A percentile compares a stretch with the other conserved stretches of the same genome.
Conservation (phyloP, 2,113 vertebrate species). For the Cynoglossus semilaevis region DNA sequence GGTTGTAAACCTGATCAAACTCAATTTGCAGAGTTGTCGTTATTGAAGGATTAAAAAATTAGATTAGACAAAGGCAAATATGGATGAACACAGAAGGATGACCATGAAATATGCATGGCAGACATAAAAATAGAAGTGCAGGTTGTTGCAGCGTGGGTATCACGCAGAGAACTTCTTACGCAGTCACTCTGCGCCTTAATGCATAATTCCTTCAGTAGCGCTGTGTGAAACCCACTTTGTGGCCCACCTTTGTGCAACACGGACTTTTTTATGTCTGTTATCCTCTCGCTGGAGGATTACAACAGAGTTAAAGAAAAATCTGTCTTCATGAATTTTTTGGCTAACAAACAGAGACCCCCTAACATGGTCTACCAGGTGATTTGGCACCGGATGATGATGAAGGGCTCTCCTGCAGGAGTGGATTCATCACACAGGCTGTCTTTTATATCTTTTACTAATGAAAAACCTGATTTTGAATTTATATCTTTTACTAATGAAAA, state of each 20-base stretch:
- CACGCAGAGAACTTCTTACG: background rate
- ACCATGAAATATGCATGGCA: constrained; percentile 3
- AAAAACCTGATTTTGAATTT: background rate
- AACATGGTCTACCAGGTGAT: constrained; percentile 17
- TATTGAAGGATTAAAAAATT: too few relatives aligned
- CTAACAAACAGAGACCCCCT: constrained; percentile 30
- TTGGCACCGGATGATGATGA: constrained; percentile 52
- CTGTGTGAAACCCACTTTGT: constrained; percentile 15
- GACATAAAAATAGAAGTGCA: constrained; percentile 37
- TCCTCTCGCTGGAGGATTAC: constrained; percentile 17
- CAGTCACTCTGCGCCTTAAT: constrained; percentile 27
- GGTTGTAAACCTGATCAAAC: too few relatives aligned
- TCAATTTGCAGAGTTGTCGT: too few relatives aligned
- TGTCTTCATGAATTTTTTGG: constrained; percentile 41
- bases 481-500: too few relatives aligned
- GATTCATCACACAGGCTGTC: constrained; percentile 38
- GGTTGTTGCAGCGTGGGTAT: constrained; percentile 1
- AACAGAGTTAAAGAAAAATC: constrained; percentile 34
- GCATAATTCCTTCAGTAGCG: constrained; percentile 50
- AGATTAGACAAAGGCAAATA: constrained; percentile 2
- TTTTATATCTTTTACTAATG: too few relatives aligned
- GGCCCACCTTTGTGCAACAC: constrained; percentile 40
- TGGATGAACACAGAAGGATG: constrained; percentile 1
- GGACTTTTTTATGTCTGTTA: constrained; percentile 38
- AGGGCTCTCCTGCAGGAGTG: constrained; percentile 19